Evolutionary conservation across 2,113 vertebrate species (phyloP).

Genomic region (Puma concolor): DNA sequence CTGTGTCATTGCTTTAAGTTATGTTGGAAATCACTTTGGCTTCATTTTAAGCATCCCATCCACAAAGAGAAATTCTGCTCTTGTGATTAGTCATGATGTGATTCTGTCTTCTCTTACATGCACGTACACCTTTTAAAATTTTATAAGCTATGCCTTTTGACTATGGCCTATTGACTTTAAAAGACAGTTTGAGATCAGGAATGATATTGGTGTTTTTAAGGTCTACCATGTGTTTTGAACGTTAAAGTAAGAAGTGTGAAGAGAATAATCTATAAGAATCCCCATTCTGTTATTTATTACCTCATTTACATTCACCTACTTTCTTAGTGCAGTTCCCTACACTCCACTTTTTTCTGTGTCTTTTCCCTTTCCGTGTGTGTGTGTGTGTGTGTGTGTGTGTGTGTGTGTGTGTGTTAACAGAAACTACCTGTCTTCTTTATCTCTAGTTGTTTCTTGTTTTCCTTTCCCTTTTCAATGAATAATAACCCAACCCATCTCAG

Average conservation of each 20-base stretch:
- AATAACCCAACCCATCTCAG: constrained; percentile 1
- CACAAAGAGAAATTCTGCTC: background rate
- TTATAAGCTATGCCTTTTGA: constrained; percentile 12
- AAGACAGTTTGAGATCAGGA: background rate
- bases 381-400: background rate
- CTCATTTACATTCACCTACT: background rate
- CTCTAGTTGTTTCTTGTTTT: constrained; percentile 18
- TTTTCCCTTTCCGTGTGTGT: background rate
- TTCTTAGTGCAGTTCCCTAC: background rate
- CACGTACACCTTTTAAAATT: background rate
- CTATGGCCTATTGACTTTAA: background rate
- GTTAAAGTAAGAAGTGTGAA: constrained; percentile 19
- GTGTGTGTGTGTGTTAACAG: background rate
- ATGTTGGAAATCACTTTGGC: constrained; percentile 35
- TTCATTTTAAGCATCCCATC: constrained; percentile 10
- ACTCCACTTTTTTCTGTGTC: background rate
- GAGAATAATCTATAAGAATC: background rate
- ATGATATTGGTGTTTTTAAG: constrained; percentile 10
- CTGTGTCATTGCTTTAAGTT: background rate
- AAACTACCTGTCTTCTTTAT: background rate
- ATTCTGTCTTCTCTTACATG: background rate
- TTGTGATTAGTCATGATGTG: background rate
- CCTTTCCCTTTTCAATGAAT: constrained; percentile 20
- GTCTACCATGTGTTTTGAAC: background rate
- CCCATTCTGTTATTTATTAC: background rate